These are phyloP conservation scores for Listronotus oregonensis DNA, from an alignment of 1,140 invertebrate species.

Conservation along the genomic window DNA sequence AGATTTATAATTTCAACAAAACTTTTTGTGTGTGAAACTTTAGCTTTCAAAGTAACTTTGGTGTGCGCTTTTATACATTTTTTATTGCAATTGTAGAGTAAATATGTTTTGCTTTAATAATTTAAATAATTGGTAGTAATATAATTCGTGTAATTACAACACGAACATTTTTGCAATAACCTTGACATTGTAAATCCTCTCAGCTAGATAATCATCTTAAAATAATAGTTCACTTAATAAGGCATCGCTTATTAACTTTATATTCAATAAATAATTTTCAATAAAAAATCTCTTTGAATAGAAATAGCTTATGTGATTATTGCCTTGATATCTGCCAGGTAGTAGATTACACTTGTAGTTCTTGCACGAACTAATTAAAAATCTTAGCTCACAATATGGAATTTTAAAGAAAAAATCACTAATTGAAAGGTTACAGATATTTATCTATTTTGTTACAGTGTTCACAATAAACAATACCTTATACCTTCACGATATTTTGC, in stretches of 20 bases:
- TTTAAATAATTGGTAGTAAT: too few species aligned
- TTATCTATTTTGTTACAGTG: conserved; percentile 18
- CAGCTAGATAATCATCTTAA: not conserved
- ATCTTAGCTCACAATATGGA: conserved; percentile 16
- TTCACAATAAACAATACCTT: conserved; percentile 32
- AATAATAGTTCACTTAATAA: conserved; percentile 4
- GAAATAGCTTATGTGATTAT: conserved; percentile 1
- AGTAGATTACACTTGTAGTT: conserved; percentile 26
- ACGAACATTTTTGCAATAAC: too few species aligned
- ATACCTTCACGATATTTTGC: conserved; percentile 15
- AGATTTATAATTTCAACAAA: too few species aligned
- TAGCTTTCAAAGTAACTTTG: too few species aligned
- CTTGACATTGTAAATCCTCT: conserved; percentile 3
- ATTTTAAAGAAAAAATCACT: conserved; percentile 22
- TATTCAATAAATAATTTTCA: conserved; percentile 19
- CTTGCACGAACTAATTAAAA: conserved; percentile 25
- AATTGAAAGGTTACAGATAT: conserved; percentile 34
- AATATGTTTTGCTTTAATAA: too few species aligned
- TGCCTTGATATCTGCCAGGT: conserved; percentile 24
- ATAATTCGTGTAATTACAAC: too few species aligned
- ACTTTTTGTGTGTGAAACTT: too few species aligned
- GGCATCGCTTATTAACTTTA: conserved; percentile 2
- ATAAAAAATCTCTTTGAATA: conserved; percentile 8
- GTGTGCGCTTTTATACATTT: too few species aligned
- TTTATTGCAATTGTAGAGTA: too few species aligned